Conservation (phyloP, 2,888 invertebrate species). For the Chesias legatella region DNA sequence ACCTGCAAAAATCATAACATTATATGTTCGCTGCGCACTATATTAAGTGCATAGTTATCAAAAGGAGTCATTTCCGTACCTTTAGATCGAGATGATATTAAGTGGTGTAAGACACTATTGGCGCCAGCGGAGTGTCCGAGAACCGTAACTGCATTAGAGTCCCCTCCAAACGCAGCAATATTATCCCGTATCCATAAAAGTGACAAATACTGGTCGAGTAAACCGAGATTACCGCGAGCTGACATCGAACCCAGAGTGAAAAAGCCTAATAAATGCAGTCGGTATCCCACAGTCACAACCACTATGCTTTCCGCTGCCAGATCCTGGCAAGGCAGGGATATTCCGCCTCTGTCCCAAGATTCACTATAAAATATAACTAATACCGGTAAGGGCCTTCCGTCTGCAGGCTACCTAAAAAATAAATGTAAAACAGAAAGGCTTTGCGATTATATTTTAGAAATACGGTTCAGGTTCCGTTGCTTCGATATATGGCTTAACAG, state of each 20-base stretch:
- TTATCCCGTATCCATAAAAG: conserved; percentile 88
- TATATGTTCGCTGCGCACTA: no score
- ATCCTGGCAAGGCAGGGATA: conserved; percentile 84
- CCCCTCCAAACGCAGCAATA: conserved; percentile 89
- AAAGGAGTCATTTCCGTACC: no score
- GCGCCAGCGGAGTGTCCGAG: conserved; percentile 92
- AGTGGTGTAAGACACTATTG: conserved; percentile 83
- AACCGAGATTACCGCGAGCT: conserved; percentile 90
- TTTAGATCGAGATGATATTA: conserved; percentile 83
- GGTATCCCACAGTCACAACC: conserved; percentile 85
- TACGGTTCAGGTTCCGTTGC: no score
- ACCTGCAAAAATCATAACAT: no score
- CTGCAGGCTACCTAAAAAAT: conserved; percentile 66
- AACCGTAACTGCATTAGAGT: conserved; percentile 87
- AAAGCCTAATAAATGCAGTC: conserved; percentile 86
- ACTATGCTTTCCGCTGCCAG: conserved; percentile 85
- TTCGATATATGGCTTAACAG: no score
- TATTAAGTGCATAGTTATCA: no score
- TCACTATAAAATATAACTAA: conserved; percentile 85
- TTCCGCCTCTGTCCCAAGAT: conserved; percentile 77
- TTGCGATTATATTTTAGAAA: no score
- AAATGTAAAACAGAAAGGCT: no score
- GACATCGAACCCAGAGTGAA: conserved; percentile 77
- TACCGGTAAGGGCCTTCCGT: conserved; percentile 82
- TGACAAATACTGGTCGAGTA: conserved; percentile 92